Evolutionary conservation across 2,113 vertebrate genomes (phyloP), one percentile per base, ranked within the genome.

Genomic region (Cavia porcellus): DNA sequence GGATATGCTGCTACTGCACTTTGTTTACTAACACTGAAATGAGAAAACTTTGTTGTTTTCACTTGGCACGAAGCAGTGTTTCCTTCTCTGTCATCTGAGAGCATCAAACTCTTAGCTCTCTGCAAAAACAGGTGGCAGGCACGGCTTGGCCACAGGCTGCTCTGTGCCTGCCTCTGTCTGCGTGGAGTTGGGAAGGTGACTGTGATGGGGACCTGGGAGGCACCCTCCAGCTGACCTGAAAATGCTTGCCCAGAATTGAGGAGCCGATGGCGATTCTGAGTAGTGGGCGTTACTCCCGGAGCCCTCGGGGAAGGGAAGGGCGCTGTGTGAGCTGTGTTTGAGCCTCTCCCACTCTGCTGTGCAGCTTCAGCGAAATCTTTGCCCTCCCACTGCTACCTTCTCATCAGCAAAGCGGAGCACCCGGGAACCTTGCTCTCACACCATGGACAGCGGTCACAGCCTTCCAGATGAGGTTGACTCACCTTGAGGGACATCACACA

Each of bases 401-500:
- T 83, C 50, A 25, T 11, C 75, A 66, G 72, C 57, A 82, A 72
- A 61, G 22, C 2, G 25, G 77, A 38, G 30, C 1, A 0, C 5
- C 22, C 4, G 8, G 7, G 7, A 47, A 45, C 6, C 74, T 47
- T 50, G 14, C 5, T 0, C 32, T 79, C 75, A 79, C 25, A 79
- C 83, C 83, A 30, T 0, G 61, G 70, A 89, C 77, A 50, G 77
- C 1, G 5, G 11, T 22, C 22, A 17, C 35, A 1, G 0, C 13
- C 1, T n/a, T 5, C 30, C 1, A 0, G 28, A 2, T 30, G 19
- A 0, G 12, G 1, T 25, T 42, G 55, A 30, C 25, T 52, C 15
- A 15, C 4, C 28, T 10, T 6, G 28, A 80, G 24, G 7, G 13
- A 64, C 2, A 38, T 62, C 62, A 7, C 45, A 25, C 7, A 38